phyloP scores from a whole-genome alignment of 2,113 vertebrate genomes.

The Phaethon lepturus region DNA sequence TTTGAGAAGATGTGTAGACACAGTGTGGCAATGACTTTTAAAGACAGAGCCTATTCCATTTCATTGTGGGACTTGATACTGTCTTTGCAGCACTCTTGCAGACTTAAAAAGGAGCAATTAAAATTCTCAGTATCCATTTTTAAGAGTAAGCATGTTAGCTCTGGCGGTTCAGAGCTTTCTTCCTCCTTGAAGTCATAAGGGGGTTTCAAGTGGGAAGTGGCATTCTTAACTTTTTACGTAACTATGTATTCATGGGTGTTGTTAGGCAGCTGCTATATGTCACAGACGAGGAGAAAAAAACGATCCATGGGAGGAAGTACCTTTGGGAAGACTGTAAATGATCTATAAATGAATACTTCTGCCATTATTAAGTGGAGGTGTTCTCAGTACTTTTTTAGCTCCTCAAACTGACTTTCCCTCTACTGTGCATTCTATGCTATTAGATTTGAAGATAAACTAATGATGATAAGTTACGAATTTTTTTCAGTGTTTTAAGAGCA shows the following conservation, averaged over 20 bases:
- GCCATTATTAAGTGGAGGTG: not conserved
- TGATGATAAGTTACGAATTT: not conserved
- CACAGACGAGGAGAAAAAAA: not conserved
- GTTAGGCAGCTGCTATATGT: not conserved
- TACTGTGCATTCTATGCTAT: rapidly evolving
- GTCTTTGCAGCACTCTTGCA: too few species aligned
- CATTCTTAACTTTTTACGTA: not conserved
- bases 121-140: not conserved
- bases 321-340: not conserved
- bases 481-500: not conserved
- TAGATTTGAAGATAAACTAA: not conserved
- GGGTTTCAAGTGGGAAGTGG: conserved; percentile 7
- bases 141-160: not conserved
- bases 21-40: not conserved
- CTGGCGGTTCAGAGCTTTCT: not conserved
- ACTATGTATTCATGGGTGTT: not conserved
- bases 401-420: not conserved
- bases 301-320: not conserved
- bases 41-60: not conserved
- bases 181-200: not conserved
- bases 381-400: not conserved
- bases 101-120: not conserved
- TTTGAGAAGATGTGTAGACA: not conserved
- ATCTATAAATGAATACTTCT: not conserved
- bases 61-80: rapidly evolving